Conservation (phyloP, 2,797 vertebrate species). For the Schizopygopsis malacanthus region DNA sequence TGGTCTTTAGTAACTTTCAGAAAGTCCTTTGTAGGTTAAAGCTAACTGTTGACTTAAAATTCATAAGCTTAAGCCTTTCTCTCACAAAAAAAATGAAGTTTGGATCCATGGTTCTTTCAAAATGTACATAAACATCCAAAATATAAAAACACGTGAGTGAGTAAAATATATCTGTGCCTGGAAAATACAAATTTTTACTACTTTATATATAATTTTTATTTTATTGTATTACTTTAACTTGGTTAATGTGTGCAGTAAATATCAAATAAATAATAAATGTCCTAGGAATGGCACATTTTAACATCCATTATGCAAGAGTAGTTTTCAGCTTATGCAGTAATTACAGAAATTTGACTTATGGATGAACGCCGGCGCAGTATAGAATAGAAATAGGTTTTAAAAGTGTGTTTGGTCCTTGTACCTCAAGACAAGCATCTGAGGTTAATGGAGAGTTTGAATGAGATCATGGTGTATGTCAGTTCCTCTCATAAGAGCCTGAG, state of each 20-base stretch:
- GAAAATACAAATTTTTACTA: neutral
- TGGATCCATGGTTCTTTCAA: neutral
- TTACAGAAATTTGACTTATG: neutral
- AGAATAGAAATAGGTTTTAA: neutral
- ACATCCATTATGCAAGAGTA: neutral
- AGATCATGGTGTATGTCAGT: constrained; percentile 25
- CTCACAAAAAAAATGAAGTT: neutral
- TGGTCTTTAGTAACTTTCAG: constrained; percentile 4
- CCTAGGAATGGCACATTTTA: neutral
- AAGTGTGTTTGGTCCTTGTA: neutral
- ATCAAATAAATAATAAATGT: neutral
- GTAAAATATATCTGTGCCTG: neutral
- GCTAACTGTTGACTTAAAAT: neutral
- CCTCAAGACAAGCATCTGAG: constrained; percentile 3
- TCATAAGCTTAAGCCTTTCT: neutral
- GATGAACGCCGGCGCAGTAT: neutral
- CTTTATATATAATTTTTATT: neutral
- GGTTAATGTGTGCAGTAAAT: neutral
- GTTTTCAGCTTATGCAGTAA: neutral
- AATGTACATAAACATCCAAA: neutral
- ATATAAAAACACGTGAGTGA: neutral
- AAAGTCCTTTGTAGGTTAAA: neutral
- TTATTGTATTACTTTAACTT: neutral
- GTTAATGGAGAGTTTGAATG: constrained; percentile 11
- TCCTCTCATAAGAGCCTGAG: constrained; percentile 16